Conservation (phyloP, 2,888 invertebrate genomes). For the Tenthredo amoena region DNA sequence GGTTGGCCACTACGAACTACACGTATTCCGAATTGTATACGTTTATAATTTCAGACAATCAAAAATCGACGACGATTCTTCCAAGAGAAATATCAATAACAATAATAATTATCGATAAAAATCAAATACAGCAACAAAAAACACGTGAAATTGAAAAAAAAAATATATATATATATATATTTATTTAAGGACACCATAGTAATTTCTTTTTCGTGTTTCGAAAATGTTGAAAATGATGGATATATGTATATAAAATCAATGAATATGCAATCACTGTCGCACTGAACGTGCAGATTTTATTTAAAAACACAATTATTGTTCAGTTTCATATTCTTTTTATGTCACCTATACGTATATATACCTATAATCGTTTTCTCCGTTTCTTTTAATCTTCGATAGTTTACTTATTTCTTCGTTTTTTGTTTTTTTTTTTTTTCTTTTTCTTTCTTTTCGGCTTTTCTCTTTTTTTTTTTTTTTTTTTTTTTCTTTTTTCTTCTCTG, state of each 20-base stretch:
- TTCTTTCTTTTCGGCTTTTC: no score
- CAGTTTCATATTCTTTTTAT: background rate
- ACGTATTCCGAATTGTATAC: no score
- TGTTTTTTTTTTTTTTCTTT: background rate
- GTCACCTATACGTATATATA: background rate
- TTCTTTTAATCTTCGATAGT: background rate
- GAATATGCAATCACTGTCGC: no score
- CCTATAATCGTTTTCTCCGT: background rate
- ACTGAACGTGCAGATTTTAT: background rate
- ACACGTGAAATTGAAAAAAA: background rate
- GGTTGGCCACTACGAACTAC: background rate
- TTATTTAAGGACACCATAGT: background rate
- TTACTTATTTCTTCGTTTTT: background rate
- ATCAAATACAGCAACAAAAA: no score
- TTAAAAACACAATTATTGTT: background rate
- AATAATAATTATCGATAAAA: no score
- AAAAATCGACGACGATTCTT: no score
- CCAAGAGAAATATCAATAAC: no score
- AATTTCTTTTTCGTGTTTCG: background rate
- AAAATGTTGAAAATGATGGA: background rate
- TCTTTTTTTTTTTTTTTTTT: background rate
- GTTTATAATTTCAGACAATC: background rate
- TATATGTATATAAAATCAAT: no score
- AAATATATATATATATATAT: no score
- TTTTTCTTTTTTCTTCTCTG: background rate